Base-by-base conservation (phyloP, 2,797 vertebrate genomes). In the Tolypeutes matacus region DNA sequence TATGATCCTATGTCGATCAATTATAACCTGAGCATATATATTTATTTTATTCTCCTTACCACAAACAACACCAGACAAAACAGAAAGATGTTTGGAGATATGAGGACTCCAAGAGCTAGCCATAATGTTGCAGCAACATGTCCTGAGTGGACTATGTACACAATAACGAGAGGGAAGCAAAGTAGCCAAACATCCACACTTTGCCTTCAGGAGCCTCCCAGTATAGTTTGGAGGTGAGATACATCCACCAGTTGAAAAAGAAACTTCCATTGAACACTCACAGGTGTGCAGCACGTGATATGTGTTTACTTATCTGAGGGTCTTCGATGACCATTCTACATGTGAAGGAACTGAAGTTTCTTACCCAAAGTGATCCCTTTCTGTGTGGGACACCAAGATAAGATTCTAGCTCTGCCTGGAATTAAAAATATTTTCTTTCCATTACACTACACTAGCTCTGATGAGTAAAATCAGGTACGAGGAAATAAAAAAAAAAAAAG, bases 41-140 rank as follows among this genome's bases (percentile, higher is more conserved):
- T 85, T 80, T 92, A 36, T 86, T 81, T 94, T 76, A 13, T 42
- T 80, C 53, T 93, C 14, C 18, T 95, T 87, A 29, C 17, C 36
- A 62, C 31, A 81, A 77, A 4, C 21, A 77, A 14, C 3, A 0
- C 20, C 53, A 56, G 86, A 42, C 4, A 80, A 85, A 86, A 62
- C 29, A 51, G 39, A 89, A 76, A 9, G 17, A 73, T 20, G 8
- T 49, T 80, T 65, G 14, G 23, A 42, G n/a, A 69, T 25, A 1
- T 42, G 29, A 95, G 42, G 49, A 85, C 58, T 25, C 7, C 18
- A 53, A 70, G 17, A 81, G 42, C 25, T 14, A 73, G 46, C 34
- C 25, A 72, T 12, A 34, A 8, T 7, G 3, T 12, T 80, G 53
- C 5, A 64, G 10, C 20, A 92, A 39, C 17, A 78, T 18, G 34